phyloP scores from a whole-genome alignment of 2,113 vertebrate species.

The Spea multiplicata region DNA sequence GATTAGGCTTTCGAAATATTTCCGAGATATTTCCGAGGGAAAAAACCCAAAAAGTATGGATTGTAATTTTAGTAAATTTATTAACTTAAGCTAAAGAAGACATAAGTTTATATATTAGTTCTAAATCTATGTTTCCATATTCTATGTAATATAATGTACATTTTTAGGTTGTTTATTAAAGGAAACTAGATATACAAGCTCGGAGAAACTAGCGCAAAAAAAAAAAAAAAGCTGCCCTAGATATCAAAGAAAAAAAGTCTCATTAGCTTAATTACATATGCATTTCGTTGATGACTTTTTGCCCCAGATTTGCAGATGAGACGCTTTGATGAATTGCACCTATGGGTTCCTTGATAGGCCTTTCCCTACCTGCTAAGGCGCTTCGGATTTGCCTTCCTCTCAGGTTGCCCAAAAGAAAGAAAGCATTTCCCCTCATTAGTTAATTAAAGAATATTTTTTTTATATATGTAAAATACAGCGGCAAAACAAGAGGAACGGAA shows the following conservation, averaged over 20 bases:
- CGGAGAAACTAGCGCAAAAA: constrained; percentile 32
- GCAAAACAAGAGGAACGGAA: constrained; percentile 70
- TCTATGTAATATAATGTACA: too few species aligned
- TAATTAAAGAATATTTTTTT: constrained; percentile 50
- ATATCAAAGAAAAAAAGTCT: constrained; percentile 38
- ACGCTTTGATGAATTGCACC: constrained; percentile 41
- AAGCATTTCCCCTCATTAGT: constrained; percentile 38
- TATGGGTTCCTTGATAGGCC: constrained; percentile 14
- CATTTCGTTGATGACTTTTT: constrained; percentile 34
- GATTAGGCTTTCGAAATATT: too few species aligned
- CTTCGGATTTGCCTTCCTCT: not conserved
- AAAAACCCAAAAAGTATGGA: too few species aligned
- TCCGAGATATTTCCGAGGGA: too few species aligned
- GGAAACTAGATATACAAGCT: constrained; percentile 16
- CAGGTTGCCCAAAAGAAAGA: constrained; percentile 22
- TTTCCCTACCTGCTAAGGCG: constrained; percentile 14
- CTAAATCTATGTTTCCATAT: too few species aligned
- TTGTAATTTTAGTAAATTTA: too few species aligned
- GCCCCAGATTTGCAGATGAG: constrained; percentile 23
- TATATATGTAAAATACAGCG: constrained; percentile 55
- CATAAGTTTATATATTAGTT: too few species aligned
- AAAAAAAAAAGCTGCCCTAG: constrained; percentile 35
- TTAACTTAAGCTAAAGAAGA: too few species aligned
- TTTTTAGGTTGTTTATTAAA: constrained; percentile 34
- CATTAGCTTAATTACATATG: constrained; percentile 43